These are phyloP conservation scores for Pseudoatta argentina DNA, from an alignment of 1,140 invertebrate genomes.

Conservation along the genomic window DNA sequence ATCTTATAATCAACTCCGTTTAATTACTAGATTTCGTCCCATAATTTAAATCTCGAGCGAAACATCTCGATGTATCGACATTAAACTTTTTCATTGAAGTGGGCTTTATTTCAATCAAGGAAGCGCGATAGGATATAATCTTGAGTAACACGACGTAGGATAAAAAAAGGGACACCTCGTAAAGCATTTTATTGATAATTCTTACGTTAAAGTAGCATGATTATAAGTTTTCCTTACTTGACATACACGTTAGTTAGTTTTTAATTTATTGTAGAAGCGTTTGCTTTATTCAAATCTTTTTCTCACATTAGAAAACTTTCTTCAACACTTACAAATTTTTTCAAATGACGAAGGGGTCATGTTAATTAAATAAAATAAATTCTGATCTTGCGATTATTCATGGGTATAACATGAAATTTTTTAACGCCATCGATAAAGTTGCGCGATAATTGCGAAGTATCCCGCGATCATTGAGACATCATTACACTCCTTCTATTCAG, in stretches of 20 bases:
- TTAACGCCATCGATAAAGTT: background rate
- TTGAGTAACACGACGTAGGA: background rate
- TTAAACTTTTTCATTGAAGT: constrained; percentile 22
- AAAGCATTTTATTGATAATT: background rate
- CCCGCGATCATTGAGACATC: constrained; percentile 2
- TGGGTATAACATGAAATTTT: background rate
- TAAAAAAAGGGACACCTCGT: background rate
- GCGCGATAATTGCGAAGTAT: constrained; percentile 3
- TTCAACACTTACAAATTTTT: background rate
- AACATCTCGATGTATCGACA: background rate
- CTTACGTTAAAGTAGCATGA: background rate
- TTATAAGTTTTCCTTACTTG: background rate
- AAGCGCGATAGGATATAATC: background rate
- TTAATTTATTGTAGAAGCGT: background rate
- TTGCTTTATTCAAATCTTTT: background rate
- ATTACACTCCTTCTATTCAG: background rate
- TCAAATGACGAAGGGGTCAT: no score
- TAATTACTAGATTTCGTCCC: background rate
- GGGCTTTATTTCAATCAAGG: constrained; percentile 24
- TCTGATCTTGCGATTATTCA: background rate
- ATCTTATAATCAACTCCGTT: constrained; percentile 12
- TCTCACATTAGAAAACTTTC: background rate
- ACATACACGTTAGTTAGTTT: background rate
- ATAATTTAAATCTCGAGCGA: background rate
- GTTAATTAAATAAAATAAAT: background rate